phyloP scores from a whole-genome alignment of 2,113 vertebrate species.

The Salvelinus alpinus region DNA sequence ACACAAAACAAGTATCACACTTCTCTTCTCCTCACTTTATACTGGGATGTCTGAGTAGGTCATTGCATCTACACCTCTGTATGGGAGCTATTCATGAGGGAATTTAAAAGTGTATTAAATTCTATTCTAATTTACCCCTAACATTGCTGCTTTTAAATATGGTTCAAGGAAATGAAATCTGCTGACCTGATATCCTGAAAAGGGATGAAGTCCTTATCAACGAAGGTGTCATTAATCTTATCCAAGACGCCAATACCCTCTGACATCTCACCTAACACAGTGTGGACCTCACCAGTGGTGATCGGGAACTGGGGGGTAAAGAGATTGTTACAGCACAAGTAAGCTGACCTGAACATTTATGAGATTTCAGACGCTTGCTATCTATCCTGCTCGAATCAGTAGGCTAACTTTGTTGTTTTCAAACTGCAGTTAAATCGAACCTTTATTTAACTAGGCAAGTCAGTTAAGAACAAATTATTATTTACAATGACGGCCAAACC shows the following conservation, averaged over 20 bases:
- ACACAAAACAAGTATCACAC: background rate
- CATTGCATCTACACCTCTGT: too few relatives aligned
- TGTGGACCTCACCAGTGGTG: constrained; percentile 90
- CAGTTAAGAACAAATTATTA: too few relatives aligned
- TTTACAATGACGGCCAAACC: too few relatives aligned
- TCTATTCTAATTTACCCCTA: too few relatives aligned
- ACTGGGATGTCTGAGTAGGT: background rate
- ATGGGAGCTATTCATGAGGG: too few relatives aligned
- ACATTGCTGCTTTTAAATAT: background rate
- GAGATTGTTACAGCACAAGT: background rate
- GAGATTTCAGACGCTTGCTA: background rate
- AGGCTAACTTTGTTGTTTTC: too few relatives aligned
- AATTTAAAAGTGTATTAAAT: background rate
- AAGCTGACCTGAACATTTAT: background rate
- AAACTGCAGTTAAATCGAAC: too few relatives aligned
- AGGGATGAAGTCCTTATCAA: constrained; percentile 92
- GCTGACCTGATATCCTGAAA: constrained; percentile 94
- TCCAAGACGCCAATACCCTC: constrained; percentile 91
- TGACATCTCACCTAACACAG: constrained; percentile 94
- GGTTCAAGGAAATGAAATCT: background rate
- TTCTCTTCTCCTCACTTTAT: background rate
- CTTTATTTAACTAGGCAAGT: too few relatives aligned
- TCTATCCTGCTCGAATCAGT: too few relatives aligned
- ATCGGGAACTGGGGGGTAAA: constrained; percentile 86
- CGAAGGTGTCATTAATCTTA: constrained; percentile 93